These are phyloP conservation scores for Phoxinus dragarum DNA, from an alignment of 2,797 vertebrate genomes.

Conservation along the genomic window DNA sequence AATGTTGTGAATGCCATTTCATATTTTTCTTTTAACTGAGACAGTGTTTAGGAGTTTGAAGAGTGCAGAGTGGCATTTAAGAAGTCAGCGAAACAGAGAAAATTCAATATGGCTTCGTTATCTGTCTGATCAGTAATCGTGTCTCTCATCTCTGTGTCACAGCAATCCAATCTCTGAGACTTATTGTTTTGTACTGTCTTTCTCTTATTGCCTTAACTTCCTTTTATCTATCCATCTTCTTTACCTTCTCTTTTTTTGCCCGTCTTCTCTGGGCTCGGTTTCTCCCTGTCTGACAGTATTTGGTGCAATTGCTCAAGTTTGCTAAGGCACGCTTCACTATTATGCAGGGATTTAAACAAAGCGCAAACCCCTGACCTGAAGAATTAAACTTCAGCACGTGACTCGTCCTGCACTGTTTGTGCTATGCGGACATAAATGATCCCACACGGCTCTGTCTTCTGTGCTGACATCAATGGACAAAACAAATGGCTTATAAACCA, in stretches of 20 bases:
- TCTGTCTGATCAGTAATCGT: conserved; percentile 63
- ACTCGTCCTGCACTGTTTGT: neutral
- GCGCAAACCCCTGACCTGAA: neutral
- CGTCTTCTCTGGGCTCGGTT: conserved; percentile 61
- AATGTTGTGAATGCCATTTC: neutral
- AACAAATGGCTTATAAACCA: conserved; percentile 12
- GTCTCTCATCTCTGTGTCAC: conserved; percentile 61
- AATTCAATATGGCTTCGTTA: conserved; percentile 64
- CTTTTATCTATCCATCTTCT: conserved; percentile 47
- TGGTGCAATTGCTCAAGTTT: conserved; percentile 1
- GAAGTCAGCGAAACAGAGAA: conserved; percentile 40
- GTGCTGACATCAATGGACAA: neutral
- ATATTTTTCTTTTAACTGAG: neutral
- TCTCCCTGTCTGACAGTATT: conserved; percentile 46
- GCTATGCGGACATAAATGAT: neutral
- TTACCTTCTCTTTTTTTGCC: conserved; percentile 52
- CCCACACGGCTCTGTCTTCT: neutral
- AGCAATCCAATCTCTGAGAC: conserved; percentile 45
- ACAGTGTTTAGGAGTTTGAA: neutral
- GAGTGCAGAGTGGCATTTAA: neutral
- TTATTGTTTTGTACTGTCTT: conserved; percentile 23
- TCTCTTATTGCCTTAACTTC: conserved; percentile 18
- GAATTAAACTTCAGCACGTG: conserved; percentile 18
- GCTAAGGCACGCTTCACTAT: neutral
- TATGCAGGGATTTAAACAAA: conserved; percentile 5